phyloP scores from a whole-genome alignment of 2,888 invertebrate species.

The Euspilapteryx auroguttella region DNA sequence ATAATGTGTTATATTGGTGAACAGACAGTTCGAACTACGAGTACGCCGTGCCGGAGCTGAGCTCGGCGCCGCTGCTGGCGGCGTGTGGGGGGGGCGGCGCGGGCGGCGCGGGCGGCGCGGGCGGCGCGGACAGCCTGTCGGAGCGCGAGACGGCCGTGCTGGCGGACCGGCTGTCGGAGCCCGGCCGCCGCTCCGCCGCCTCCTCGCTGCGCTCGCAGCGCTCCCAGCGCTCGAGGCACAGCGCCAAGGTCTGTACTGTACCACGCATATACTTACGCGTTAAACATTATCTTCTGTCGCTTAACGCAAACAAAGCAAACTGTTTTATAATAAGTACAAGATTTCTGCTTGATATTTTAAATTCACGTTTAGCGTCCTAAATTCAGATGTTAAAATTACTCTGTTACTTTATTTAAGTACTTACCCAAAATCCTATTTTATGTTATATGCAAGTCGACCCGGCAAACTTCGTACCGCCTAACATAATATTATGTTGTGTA shows the following conservation, averaged over 20 bases:
- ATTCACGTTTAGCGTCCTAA: too few relatives aligned
- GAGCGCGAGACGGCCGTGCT: neutral
- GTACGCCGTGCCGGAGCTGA: constrained; percentile 77
- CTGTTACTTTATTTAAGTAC: too few relatives aligned
- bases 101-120: constrained; percentile 17
- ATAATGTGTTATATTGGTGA: constrained; percentile 4
- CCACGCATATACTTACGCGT: too few relatives aligned
- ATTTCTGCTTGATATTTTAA: too few relatives aligned
- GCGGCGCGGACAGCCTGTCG: constrained; percentile 15
- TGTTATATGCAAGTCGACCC: too few relatives aligned
- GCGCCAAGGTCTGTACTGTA: constrained; percentile 23
- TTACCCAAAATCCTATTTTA: too few relatives aligned
- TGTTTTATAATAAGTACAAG: too few relatives aligned
- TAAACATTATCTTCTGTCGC: too few relatives aligned
- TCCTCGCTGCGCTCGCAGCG: constrained; percentile 8
- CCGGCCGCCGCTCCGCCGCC: neutral
- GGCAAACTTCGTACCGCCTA: too few relatives aligned
- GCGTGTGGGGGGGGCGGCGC: constrained; percentile 17
- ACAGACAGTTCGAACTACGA: constrained; percentile 71
- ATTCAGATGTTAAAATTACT: too few relatives aligned
- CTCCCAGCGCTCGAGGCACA: constrained; percentile 25
- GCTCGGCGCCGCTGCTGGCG: constrained; percentile 67
- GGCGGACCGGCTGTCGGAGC: constrained; percentile 17
- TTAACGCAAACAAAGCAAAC: too few relatives aligned
- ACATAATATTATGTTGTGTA: too few relatives aligned